Percentiles rank a stretch among this genome's conserved stretches.
phyloP scores from a whole-genome alignment of 2,888 invertebrate species.

The Sialis lutaria region DNA sequence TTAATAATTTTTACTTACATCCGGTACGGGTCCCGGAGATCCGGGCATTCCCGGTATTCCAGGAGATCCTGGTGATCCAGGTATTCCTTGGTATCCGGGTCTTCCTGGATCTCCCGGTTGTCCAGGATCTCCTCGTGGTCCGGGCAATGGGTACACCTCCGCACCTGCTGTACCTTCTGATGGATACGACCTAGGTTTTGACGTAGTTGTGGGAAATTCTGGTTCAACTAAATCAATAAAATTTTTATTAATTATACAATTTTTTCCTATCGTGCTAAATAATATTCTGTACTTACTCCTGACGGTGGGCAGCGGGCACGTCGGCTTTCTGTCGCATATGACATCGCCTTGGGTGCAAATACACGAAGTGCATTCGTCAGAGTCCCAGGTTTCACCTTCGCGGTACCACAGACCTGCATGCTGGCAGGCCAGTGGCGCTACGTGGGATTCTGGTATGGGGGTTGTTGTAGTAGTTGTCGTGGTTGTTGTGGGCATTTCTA shows the following conservation, averaged over 20 bases:
- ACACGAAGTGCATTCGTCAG: conserved; percentile 56
- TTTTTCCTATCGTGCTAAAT: too few species aligned
- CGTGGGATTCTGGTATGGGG: conserved; percentile 13
- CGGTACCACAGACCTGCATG: conserved; percentile 35
- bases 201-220: conserved; percentile 10
- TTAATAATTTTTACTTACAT: conserved; percentile 26
- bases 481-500: conserved; percentile 12
- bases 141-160: conserved; percentile 10
- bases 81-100: conserved; percentile 31
- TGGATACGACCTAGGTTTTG: not conserved
- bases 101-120: conserved; percentile 27
- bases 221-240: conserved; percentile 1
- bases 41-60: conserved; percentile 39
- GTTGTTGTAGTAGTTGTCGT: conserved; percentile 11
- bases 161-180: not conserved
- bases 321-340: conserved; percentile 29
- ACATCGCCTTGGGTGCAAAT: conserved; percentile 47
- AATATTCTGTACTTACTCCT: too few species aligned
- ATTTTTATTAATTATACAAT: too few species aligned
- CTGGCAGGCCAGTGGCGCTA: conserved; percentile 13
- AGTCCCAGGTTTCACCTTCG: conserved; percentile 50
- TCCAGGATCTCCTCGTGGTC: conserved; percentile 16
- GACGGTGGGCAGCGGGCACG: conserved; percentile 23
- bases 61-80: conserved; percentile 34
- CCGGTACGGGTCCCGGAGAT: conserved; percentile 42